Base-by-base conservation (phyloP, 2,888 invertebrate genomes). In the Macrophya alboannulata region DNA sequence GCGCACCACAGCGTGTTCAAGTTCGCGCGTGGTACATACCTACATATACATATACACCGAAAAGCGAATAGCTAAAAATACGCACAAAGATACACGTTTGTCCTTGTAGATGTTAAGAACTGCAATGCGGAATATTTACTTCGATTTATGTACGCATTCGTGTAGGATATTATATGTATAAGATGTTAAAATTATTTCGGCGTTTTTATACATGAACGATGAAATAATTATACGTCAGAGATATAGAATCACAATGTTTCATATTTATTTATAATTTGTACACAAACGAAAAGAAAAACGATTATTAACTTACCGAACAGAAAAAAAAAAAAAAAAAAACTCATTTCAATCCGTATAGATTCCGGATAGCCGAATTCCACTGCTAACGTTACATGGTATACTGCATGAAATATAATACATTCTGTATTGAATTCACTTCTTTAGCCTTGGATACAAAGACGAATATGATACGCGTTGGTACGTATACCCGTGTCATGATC, bases 41-140 rank as follows among this genome's bases (percentile, higher is more conserved):
- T 43, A 43, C 9, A 10, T 3, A 9, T 62, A 62, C 21, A 5
- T 1, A 15, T 55, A 12, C 51, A 9, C 9, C 4, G 5, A 48
- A 48, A 48, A 48, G 48, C 48, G n/a, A n/a, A n/a, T 12, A 12
- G 10, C 62, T 25, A 62, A 62, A 25, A 94, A 40, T 71, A 71
- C 71, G 71, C 71, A 40, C 2, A n/a, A 71, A 71, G 8, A 43
- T 43, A 72, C 6, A 43, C 15, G 59, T 79, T n/a, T 43, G 40
- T 62, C 21, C 62, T 62, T 25, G 25, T 12, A 21, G 10, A 25
- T 62, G 21, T 10, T 62, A 2, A 3, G 25, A 25, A 62, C 62
- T 62, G 62, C 21, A 25, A 25, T 25, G 25, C 62, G 25, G 25
- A 62, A 4, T 62, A 10, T 62, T 62, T 62, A 62, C 21, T 62